Evolutionary conservation across 2,888 invertebrate species (phyloP), one percentile per base, ranked within the genome.

Genomic region (Noctua pronuba): DNA sequence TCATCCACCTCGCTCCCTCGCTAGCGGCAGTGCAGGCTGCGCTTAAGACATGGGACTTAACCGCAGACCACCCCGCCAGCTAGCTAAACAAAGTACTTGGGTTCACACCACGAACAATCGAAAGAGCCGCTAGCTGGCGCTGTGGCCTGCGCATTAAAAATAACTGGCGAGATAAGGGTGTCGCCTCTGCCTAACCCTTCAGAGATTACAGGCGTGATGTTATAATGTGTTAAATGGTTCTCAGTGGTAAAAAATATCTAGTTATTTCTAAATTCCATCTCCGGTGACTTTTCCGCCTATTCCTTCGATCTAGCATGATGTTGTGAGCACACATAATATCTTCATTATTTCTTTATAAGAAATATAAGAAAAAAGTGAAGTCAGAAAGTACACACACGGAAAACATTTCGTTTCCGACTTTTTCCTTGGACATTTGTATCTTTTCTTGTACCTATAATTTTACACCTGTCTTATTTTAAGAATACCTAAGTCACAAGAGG

Each of bases 401-500:
- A 78, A 70, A 55, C 24, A 24, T 52, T 62, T 31, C 3, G 6
- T 65, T 65, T 65, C 31, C 11, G 24, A 46, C 52, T 68, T 35
- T 44, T 16, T 65, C 55, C 41, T 65, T 35, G 28, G 52, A 68
- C 31, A 79, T 67, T 68, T 68, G 11, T 73, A 41, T 73, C 13
- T 52, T 64, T 46, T 21, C 44, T 18, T 55, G 24, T 76, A 41
- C n/a, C 8, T 65, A 68, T 28, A 28, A 16, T 18, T 46, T 38
- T 6, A 64, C 49, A 76, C 76, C 28, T 62, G 52, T 46, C 41
- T 58, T 55, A 18, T 44, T 72, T 67, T 58, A 2, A 11, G 24
- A 41, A 8, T 31, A 41, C 0, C 2, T 2, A 76, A 76, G 28
- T 68, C 24, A 68, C 41, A 44, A 72, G 58, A 31, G 2, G 18